Evolutionary conservation across 2,888 invertebrate genomes (phyloP).

Genomic region (Sesia bembeciformis): DNA sequence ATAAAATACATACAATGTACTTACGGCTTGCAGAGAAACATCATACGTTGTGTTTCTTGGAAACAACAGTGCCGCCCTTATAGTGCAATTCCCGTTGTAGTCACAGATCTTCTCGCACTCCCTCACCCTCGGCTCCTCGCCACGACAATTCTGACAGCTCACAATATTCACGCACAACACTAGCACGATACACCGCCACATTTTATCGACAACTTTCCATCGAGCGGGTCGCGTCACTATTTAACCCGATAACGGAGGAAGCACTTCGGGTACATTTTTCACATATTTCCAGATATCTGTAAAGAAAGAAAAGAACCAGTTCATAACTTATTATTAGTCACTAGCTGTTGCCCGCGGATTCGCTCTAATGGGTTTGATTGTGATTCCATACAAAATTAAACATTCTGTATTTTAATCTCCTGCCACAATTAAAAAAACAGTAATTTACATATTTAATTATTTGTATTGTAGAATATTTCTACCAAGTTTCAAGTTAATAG

Average conservation of each 20-base stretch:
- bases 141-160: slow-evolving; percentile 46
- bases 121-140: slow-evolving; percentile 39
- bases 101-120: slow-evolving; percentile 68
- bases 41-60: slow-evolving; percentile 73
- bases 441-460: too few species aligned
- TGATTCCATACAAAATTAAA: too few species aligned
- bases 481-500: too few species aligned
- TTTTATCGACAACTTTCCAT: slow-evolving; percentile 15
- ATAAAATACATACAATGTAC: slow-evolving; percentile 13
- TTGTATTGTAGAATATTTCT: too few species aligned
- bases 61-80: slow-evolving; percentile 78
- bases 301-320: not conserved
- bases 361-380: too few species aligned
- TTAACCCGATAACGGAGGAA: not conserved
- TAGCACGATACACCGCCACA: slow-evolving; percentile 37
- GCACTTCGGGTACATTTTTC: not conserved
- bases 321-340: too few species aligned
- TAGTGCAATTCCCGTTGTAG: slow-evolving; percentile 66
- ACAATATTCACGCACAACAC: slow-evolving; percentile 21
- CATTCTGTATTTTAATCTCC: too few species aligned
- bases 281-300: not conserved
- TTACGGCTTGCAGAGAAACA: slow-evolving; percentile 70
- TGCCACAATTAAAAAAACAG: too few species aligned
- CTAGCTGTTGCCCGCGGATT: too few species aligned
- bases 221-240: not conserved